Evolutionary conservation across 2,797 vertebrate species (phyloP).

Genomic region (Xyrichtys novacula): DNA sequence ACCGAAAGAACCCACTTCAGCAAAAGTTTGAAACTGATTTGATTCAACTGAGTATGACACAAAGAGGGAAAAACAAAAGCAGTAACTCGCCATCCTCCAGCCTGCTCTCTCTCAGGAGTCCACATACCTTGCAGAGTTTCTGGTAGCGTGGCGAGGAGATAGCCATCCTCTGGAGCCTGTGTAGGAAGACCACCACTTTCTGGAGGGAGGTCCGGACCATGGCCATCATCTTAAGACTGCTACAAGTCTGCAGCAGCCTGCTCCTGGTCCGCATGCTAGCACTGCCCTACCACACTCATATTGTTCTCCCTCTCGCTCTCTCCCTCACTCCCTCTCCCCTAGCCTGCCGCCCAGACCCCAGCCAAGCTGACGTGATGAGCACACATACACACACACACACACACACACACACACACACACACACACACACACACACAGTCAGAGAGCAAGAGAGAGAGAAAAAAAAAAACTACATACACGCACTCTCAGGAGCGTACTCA

Average conservation of each 20-base stretch:
- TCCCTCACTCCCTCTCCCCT: conserved; percentile 47
- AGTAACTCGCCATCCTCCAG: conserved; percentile 37
- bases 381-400: conserved; percentile 50
- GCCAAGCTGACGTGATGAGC: conserved; percentile 78
- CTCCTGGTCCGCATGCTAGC: conserved; percentile 87
- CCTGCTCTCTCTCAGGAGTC: conserved; percentile 8
- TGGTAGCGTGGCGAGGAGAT: conserved; percentile 99
- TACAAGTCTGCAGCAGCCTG: conserved; percentile 95
- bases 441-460: conserved; percentile 14
- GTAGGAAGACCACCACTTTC: conserved; percentile 99
- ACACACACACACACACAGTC: conserved; percentile 16
- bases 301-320: conserved; percentile 83
- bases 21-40: conserved; percentile 29
- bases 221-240: conserved; percentile 99
- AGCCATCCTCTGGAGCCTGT: conserved; percentile 99
- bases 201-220: conserved; percentile 99
- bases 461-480: neutral
- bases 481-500: conserved; percentile 54
- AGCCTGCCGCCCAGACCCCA: conserved; percentile 74
- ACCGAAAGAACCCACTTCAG: neutral
- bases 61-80: conserved; percentile 13
- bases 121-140: conserved; percentile 99
- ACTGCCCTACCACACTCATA: conserved; percentile 87
- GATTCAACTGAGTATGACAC: conserved; percentile 6
- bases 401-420: conserved; percentile 21